Evolutionary conservation across 1,140 invertebrate species (phyloP).

Genomic region (Melanaphis sacchari): DNA sequence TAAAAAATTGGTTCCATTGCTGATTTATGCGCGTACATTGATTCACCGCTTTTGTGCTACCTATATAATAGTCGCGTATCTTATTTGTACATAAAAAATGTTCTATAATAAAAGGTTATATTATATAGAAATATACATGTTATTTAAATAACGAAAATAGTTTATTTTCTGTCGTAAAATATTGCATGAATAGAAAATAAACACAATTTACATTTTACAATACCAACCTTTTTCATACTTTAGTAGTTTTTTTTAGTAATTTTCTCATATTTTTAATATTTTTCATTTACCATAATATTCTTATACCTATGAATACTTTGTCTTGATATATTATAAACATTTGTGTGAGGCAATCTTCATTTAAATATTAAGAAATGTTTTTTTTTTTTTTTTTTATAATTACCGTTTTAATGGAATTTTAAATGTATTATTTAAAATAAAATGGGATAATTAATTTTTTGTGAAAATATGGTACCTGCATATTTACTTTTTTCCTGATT

Average conservation of each 20-base stretch:
- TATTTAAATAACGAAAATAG: slow-evolving; percentile 1
- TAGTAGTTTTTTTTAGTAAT: neutral
- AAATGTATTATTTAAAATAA: neutral
- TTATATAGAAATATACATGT: neutral
- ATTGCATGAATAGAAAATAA: slow-evolving; percentile 2
- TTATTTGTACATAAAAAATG: slow-evolving; percentile 11
- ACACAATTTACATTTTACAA: neutral
- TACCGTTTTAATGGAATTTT: neutral
- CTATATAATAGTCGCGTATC: slow-evolving; percentile 7
- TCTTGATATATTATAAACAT: neutral
- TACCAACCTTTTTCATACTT: neutral
- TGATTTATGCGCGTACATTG: neutral
- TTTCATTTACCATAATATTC: neutral
- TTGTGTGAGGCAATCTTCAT: neutral
- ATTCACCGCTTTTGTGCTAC: neutral
- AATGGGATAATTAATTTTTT: slow-evolving; percentile 6
- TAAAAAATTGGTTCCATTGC: slow-evolving; percentile 10
- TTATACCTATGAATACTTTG: neutral
- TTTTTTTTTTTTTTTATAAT: neutral
- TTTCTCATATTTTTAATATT: neutral
- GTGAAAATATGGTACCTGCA: neutral
- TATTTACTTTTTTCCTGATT: neutral
- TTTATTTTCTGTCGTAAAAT: slow-evolving; percentile 4
- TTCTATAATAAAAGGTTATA: neutral
- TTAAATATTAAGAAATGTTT: neutral